Base-by-base conservation (phyloP, 2,797 vertebrate species). In the Potorous gilbertii region DNA sequence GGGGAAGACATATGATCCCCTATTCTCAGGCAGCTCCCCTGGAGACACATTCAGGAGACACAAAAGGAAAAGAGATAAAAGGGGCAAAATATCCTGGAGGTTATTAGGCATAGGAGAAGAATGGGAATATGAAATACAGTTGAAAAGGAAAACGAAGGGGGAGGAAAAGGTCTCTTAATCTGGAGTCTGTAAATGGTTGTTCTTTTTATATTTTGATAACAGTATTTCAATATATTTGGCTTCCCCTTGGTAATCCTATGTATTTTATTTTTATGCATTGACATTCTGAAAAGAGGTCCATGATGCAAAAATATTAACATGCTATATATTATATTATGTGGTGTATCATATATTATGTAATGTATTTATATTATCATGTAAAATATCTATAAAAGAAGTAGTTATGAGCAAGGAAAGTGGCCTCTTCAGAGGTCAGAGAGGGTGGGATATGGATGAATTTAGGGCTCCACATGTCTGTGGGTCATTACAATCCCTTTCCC, bases 401-500 rank as follows among this genome's bases (percentile, higher is more conserved):
- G 11, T 95, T 54, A 40, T 95, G 93, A n/a, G 91, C 55, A 89
- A 10, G 46, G 54, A 40, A 93, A 74, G 62, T 50, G 12, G 54
- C 6, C 24, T 55, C 95, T 92, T 28, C 46, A 50, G 46, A 94
- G 56, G 29, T 57, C 54, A 66, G 56, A 93, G 3, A 59, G 50
- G 92, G 5, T 91, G 74, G 92, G 90, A 91, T 52, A 40, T 66
- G 89, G 55, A 81, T 52, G 40, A 94, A 54, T 27, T 93, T 95
- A 46, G 29, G 54, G 90, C 28, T 74, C 90, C 9, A 93, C 56
- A 95, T 95, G 27, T 31, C 90, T 89, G 50, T 31, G 54, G 59
- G 34, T 95, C 94, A 40, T 62, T 57, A 92, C 81, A 56, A 95
- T 87, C 96, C 66, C 93, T 94, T 27, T 87, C 74, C 93, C 93